Conservation (phyloP, 2,113 vertebrate species). For the Spea bombifrons region DNA sequence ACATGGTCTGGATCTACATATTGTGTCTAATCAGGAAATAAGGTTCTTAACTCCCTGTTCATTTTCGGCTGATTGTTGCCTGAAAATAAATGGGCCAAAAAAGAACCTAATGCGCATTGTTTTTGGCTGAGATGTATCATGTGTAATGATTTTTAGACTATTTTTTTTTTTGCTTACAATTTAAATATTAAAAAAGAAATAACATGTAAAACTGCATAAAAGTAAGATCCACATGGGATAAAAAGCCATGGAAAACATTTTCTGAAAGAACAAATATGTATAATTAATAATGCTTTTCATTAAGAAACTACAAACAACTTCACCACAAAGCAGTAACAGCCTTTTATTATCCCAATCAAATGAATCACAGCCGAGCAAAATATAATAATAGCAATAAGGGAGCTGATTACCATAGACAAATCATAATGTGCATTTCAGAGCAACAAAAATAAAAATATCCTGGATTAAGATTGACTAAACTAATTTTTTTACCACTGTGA, state of each 20-base stretch:
- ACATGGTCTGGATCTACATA: no score
- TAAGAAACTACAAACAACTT: background rate
- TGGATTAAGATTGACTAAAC: background rate
- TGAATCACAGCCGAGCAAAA: background rate
- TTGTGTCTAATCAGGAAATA: no score
- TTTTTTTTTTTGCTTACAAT: background rate
- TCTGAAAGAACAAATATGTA: background rate
- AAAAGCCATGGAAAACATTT: background rate
- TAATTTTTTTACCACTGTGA: no score
- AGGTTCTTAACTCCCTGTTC: no score
- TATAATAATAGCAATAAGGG: background rate
- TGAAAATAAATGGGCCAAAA: no score
- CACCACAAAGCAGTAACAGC: background rate
- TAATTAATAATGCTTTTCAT: background rate
- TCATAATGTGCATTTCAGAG: background rate
- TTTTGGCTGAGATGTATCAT: no score
- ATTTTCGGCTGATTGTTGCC: no score
- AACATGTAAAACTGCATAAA: background rate
- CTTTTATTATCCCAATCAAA: background rate
- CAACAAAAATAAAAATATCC: background rate
- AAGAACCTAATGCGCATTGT: no score
- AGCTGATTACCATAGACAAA: background rate
- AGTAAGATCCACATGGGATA: background rate
- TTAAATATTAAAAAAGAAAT: background rate
- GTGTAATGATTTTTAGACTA: no score